phyloP scores from a whole-genome alignment of 2,888 invertebrate genomes.

The Plagodis dolabraria region DNA sequence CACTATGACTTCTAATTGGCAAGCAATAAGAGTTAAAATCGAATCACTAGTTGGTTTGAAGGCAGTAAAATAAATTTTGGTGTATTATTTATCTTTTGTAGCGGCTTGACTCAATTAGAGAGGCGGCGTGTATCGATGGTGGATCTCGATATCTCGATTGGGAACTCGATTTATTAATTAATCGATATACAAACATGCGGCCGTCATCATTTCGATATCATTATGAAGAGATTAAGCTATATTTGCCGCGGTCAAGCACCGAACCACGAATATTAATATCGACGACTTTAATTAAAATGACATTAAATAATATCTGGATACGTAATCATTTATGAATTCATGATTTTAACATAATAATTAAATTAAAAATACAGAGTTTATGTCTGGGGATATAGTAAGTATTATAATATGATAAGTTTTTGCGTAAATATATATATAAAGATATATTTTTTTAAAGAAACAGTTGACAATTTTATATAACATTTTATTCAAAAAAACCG shows the following conservation, averaged over 20 bases:
- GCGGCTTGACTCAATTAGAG: slow-evolving; percentile 83
- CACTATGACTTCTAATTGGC: slow-evolving; percentile 1
- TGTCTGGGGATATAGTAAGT: slow-evolving; percentile 1
- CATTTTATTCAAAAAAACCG: too few species aligned
- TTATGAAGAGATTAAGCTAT: slow-evolving; percentile 66
- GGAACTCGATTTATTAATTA: slow-evolving; percentile 83
- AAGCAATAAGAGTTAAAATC: slow-evolving; percentile 39
- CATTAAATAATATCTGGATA: slow-evolving; percentile 20
- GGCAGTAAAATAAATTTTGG: slow-evolving; percentile 33
- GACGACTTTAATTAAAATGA: slow-evolving; percentile 21
- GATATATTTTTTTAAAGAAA: too few species aligned
- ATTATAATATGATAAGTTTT: too few species aligned
- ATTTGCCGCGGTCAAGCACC: slow-evolving; percentile 22
- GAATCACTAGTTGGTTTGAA: neutral
- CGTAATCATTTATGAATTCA: slow-evolving; percentile 1
- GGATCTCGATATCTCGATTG: slow-evolving; percentile 74
- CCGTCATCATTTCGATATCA: slow-evolving; percentile 76
- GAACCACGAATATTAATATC: slow-evolving; percentile 8
- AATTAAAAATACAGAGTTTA: slow-evolving; percentile 13
- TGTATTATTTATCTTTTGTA: slow-evolving; percentile 71
- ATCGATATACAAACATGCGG: slow-evolving; percentile 83
- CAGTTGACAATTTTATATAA: too few species aligned
- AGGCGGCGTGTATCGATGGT: slow-evolving; percentile 77
- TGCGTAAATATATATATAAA: too few species aligned
- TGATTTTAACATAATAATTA: slow-evolving; percentile 21